Base-by-base conservation (phyloP, 2,113 vertebrate species). In the Zootoca vivipara region DNA sequence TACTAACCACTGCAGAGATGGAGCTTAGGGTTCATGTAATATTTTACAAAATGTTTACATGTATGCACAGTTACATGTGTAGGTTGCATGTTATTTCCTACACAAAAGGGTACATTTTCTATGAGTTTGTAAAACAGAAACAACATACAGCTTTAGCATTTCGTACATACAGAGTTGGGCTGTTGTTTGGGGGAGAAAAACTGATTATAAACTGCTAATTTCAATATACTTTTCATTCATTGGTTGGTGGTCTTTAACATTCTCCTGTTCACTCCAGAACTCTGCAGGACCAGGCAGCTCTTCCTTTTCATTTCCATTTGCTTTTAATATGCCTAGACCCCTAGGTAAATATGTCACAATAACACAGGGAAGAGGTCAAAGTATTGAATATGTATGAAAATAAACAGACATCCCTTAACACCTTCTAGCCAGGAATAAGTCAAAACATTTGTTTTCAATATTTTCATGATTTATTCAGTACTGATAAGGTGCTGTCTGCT, bases 401-500 rank as follows among this genome's bases (percentile, higher is more conserved):
- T 92, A 85, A 92, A 87, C 93, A 89, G 58, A 85, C 82, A 26
- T 64, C 84, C 16, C 42, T 85, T 82, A 70, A 90, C 81, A 64
- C 40, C 52, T 58, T 87, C 88, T 62, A 38, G 87, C 70, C 79
- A 88, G 81, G 78, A 86, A 88, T 85, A 90, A 85, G 78, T 86
- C 91, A 89, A 85, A 78, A 78, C 88, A 91, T 75, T 84, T 92
- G 91, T 90, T 73, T 89, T 40, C 77, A 80, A 18, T 24, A 3
- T 70, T 80, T 79, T 85, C 89, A 70, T 93, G 83, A 67, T 33
- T 89, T 87, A 40, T 91, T 88, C 13, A 9, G 56, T 72, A n/a
- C 74, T 85, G 75, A 89, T 94, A 92, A 88, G 88, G 35, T 89
- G 64, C 83, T 84, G 85, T 72, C 89, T 91, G 87, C 87, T 67